These are phyloP conservation scores for Unio pictorum DNA, from an alignment of 2,888 invertebrate species.

Conservation along the genomic window DNA sequence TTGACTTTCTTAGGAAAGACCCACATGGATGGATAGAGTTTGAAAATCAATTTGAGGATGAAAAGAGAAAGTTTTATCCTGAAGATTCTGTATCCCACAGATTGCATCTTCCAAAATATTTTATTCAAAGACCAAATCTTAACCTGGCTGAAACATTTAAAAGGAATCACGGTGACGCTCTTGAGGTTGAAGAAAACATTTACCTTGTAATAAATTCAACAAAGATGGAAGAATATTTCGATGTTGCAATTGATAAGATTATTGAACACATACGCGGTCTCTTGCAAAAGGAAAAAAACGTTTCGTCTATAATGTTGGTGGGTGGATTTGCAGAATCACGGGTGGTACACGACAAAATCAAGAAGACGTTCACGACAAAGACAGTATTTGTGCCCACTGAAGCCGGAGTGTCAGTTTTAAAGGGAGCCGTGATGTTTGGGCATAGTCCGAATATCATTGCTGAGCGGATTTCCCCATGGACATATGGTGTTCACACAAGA, in stretches of 20 bases:
- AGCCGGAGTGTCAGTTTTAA: slow-evolving; percentile 26
- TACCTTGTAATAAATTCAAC: slow-evolving; percentile 21
- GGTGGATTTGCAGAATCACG: slow-evolving; percentile 38
- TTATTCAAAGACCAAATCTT: slow-evolving; percentile 7
- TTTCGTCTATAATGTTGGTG: slow-evolving; percentile 27
- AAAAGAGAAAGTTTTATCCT: slow-evolving; percentile 22
- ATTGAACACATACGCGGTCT: slow-evolving; percentile 17
- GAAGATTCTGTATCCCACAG: background rate
- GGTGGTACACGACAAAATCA: slow-evolving; percentile 21
- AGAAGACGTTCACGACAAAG: slow-evolving; percentile 15
- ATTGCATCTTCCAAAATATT: background rate
- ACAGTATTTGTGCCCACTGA: slow-evolving; percentile 24
- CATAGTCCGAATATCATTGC: slow-evolving; percentile 29
- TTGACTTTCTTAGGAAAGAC: background rate
- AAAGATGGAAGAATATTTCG: slow-evolving; percentile 20
- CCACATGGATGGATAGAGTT: slow-evolving; percentile 19
- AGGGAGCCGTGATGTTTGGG: slow-evolving; percentile 40
- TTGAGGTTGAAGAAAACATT: slow-evolving; percentile 11
- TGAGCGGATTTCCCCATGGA: slow-evolving; percentile 26
- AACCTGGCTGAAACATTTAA: slow-evolving; percentile 11
- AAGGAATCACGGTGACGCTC: slow-evolving; percentile 9
- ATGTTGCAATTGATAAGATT: slow-evolving; percentile 16
- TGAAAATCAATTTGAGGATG: slow-evolving; percentile 23
- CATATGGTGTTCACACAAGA: slow-evolving; percentile 38
- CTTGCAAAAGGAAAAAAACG: slow-evolving; percentile 9